Conservation (phyloP, 1,140 invertebrate genomes). For the Caerostris extrusa region DNA sequence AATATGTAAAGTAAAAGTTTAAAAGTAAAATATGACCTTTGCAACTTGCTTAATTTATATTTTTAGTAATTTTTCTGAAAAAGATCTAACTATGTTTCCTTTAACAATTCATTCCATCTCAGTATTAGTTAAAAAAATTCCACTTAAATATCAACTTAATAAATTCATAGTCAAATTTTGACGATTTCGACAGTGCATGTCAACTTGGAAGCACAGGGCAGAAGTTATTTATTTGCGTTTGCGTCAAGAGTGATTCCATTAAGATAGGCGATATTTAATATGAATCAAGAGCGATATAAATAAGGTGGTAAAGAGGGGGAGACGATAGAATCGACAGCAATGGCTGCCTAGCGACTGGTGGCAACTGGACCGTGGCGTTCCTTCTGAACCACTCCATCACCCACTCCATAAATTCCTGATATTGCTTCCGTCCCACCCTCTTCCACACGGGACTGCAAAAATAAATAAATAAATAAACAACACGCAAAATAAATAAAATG, state of each 20-base stretch:
- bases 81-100: too few species aligned
- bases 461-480: background rate
- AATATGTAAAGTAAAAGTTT: too few species aligned
- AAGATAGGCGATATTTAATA: slow-evolving; percentile 76
- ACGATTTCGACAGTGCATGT: background rate
- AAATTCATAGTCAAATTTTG: background rate
- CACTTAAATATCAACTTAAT: background rate
- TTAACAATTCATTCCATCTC: too few species aligned
- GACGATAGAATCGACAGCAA: slow-evolving; percentile 69
- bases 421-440: slow-evolving; percentile 61
- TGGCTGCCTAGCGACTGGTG: slow-evolving; percentile 29
- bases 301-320: slow-evolving; percentile 16
- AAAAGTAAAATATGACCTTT: too few species aligned
- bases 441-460: background rate
- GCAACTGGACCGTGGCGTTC: slow-evolving; percentile 54
- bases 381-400: slow-evolving; percentile 56
- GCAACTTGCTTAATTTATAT: too few species aligned
- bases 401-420: slow-evolving; percentile 75
- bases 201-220: background rate
- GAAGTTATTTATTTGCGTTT: slow-evolving; percentile 41
- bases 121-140: too few species aligned
- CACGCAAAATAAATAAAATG: slow-evolving; percentile 55
- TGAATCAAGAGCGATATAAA: slow-evolving; percentile 74
- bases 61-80: too few species aligned
- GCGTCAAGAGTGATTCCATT: slow-evolving; percentile 68